Evolutionary conservation across 2,888 invertebrate genomes (phyloP).

Genomic region (Operophtera brumata): DNA sequence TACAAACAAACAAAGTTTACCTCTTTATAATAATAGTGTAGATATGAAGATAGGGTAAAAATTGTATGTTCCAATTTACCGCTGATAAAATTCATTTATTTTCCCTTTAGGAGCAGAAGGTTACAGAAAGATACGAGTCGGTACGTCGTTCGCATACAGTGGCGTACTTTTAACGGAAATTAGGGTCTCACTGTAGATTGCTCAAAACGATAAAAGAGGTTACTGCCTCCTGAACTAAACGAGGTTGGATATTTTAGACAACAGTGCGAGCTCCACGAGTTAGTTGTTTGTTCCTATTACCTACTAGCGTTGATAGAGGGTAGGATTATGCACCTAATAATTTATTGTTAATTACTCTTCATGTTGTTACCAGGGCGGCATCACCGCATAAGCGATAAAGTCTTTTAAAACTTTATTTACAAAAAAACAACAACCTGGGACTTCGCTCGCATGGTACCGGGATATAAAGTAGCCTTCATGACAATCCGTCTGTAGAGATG

Average conservation of each 20-base stretch:
- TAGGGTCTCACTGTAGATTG: conserved; percentile 51
- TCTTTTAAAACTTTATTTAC: too few relatives aligned
- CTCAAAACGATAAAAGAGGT: conserved; percentile 57
- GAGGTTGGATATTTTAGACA: conserved; percentile 16
- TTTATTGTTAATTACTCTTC: too few relatives aligned
- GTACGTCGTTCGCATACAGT: conserved; percentile 26
- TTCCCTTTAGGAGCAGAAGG: conserved; percentile 16
- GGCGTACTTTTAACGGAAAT: conserved; percentile 50
- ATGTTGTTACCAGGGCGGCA: too few relatives aligned
- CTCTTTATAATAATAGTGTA: too few relatives aligned
- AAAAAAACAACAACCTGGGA: too few relatives aligned
- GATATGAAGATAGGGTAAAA: neutral
- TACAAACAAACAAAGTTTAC: too few relatives aligned
- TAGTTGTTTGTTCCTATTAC: neutral
- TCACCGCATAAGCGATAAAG: too few relatives aligned
- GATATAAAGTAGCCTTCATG: too few relatives aligned
- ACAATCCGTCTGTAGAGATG: too few relatives aligned
- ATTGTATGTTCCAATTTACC: neutral
- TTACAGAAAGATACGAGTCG: conserved; percentile 27
- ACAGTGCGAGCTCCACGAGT: neutral
- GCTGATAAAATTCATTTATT: conserved; percentile 21
- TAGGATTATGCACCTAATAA: too few relatives aligned
- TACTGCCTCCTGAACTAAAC: conserved; percentile 26
- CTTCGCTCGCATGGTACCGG: too few relatives aligned
- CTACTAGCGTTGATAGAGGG: too few relatives aligned